Base-by-base conservation (phyloP, 92 coral and sea anemone species). In the Epizoanthus stellaris region DNA sequence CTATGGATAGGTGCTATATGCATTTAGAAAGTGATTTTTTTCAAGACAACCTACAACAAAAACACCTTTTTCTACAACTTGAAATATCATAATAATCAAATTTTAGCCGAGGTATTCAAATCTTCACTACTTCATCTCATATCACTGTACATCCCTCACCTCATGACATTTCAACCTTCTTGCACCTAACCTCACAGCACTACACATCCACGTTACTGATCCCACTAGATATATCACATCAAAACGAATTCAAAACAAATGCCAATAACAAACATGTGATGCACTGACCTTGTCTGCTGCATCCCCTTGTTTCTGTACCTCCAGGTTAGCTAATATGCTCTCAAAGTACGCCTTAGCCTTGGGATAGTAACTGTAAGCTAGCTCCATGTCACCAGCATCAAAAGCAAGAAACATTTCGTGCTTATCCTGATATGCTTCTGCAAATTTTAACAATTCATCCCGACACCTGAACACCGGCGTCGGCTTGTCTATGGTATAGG, bases 331-430 rank as follows among this genome's bases (percentile, higher is more conserved):
- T 13, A 96, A 87, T 25, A 93, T 77, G 15, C 58, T 59, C n/a
- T 77, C 70, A 68, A 88, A 95, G 38, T 85, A 56, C 71, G 66
- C 77, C 20, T 87, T 86, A 0, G 98, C 94, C 64, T 91, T 88
- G 11, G 89, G 93, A 57, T 87, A 96, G 43, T 86, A 90, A 58
- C 90, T 88, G 65, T 64, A 80, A 0, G 99, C 99, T 25, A 79
- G 70, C 15, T 96, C 98, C 73, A 94, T 68, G 56, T 88, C 87
- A 42, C 90, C 89, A 30, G 47, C 86, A 61, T 93, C 99, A 9
- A 96, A 88, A 5, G 96, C 94, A 47, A 83, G 76, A 38, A 75
- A 88, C 99, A 96, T 94, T 43, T 89, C 95, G 59, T 95, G 94
- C 63, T 93, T 90, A 40, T 92, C 94, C 69, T 93, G 98, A 77